Percentiles rank a stretch among this genome's conserved stretches.
Evolutionary conservation across 2,888 invertebrate species (phyloP).

Genomic region (Ferdinandea cuprea): DNA sequence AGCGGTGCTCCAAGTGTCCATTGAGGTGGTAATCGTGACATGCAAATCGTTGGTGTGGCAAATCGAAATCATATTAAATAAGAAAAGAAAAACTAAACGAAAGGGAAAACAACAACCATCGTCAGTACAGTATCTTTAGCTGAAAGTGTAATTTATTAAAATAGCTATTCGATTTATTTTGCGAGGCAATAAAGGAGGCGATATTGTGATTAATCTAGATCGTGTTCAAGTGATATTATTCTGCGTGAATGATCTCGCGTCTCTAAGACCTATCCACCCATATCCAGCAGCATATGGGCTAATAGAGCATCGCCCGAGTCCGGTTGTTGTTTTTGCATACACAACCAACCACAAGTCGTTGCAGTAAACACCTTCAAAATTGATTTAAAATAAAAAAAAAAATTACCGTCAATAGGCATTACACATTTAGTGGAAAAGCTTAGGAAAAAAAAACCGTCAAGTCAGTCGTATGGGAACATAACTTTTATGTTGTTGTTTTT

Average conservation of each 20-base stretch:
- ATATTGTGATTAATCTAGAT: conserved; percentile 72
- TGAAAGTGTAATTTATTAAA: conserved; percentile 57
- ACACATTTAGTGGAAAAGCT: conserved; percentile 48
- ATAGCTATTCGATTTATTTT: conserved; percentile 31
- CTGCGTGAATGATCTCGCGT: conserved; percentile 43
- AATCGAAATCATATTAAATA: conserved; percentile 52
- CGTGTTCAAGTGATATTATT: conserved; percentile 65
- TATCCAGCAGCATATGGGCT: conserved; percentile 33
- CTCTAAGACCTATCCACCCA: neutral
- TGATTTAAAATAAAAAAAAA: conserved; percentile 47
- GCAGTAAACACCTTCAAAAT: conserved; percentile 64
- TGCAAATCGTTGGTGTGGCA: conserved; percentile 72
- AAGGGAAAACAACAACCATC: conserved; percentile 37
- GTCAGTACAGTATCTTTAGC: neutral
- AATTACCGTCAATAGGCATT: conserved; percentile 45
- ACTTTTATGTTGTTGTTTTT: conserved; percentile 41
- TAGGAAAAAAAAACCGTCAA: conserved; percentile 23
- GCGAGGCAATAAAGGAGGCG: conserved; percentile 24
- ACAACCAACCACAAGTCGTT: conserved; percentile 10
- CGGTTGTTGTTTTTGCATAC: conserved; percentile 64
- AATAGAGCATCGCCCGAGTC: conserved; percentile 48
- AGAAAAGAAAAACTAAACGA: conserved; percentile 39
- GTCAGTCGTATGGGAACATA: conserved; percentile 65
- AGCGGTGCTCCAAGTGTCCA: conserved; percentile 44
- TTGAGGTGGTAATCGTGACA: conserved; percentile 64